phyloP scores from a whole-genome alignment of 2,797 vertebrate genomes.

The Pantherophis vulpinus region DNA sequence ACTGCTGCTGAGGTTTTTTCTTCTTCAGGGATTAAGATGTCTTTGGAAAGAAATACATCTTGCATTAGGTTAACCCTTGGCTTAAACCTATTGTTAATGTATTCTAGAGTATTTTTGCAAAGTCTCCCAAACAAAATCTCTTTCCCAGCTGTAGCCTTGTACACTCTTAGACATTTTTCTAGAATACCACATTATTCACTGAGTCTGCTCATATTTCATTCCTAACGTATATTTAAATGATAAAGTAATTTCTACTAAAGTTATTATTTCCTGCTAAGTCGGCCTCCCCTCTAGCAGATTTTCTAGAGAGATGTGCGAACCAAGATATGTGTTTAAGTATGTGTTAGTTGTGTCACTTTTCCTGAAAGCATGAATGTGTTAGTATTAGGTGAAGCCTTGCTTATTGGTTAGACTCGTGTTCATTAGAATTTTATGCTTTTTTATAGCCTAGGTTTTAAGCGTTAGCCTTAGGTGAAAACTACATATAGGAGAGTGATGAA shows the following conservation, averaged over 20 bases:
- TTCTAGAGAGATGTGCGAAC: not conserved
- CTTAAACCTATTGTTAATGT: not conserved
- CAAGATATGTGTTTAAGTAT: not conserved
- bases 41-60: not conserved
- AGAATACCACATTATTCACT: not conserved
- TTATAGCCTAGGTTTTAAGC: not conserved
- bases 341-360: not conserved
- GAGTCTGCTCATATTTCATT: not conserved
- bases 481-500: not conserved
- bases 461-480: not conserved
- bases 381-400: not conserved
- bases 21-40: not conserved
- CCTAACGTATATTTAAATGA: conserved; percentile 1
- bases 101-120: not conserved
- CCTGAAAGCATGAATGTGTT: not conserved
- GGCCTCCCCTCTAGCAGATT: not conserved
- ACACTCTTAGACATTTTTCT: not conserved
- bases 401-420: not conserved
- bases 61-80: not conserved
- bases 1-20: not conserved
- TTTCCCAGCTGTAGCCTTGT: not conserved
- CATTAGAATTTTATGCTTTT: not conserved
- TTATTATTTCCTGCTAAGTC: not conserved
- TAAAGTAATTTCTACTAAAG: not conserved
- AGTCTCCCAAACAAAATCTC: conserved; percentile 1